Base-by-base conservation (phyloP, 2,113 vertebrate species). In the Entelurus aequoreus region DNA sequence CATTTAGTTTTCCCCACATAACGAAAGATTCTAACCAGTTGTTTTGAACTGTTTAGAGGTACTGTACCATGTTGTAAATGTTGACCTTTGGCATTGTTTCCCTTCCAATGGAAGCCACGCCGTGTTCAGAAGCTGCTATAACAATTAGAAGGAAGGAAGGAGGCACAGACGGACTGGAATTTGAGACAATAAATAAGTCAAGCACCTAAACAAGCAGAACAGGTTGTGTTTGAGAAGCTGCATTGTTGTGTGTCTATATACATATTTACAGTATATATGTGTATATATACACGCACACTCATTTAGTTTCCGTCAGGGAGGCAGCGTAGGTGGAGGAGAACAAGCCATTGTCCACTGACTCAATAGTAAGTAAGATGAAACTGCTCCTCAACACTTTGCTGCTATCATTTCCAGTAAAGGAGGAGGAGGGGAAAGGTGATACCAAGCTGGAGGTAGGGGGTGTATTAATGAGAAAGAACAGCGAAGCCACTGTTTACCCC, bases 321-420 rank as follows among this genome's bases (percentile, higher is more conserved):
- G 51, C 38, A 10, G 37, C 6, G 37, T 58, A 76, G 75, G 68
- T 12, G 48, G 68, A 81, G 68, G 68, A 75, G 75, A 76, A 36
- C 16, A 8, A 64, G 51, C 73, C 52, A 78, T 87, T 86, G 84
- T 84, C 70, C 75, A 48, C 21, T 53, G 58, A 42, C 68, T 68
- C 79, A 71, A 76, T 50, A 59, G 61, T 54, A 75, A 71, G 81
- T 76, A 76, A 77, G 66, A 69, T 70, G 66, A 86, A 80, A 83
- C 75, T 52, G 48, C 60, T 59, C 66, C 56, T 65, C 62, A 63
- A 75, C 71, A 79, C 58, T 66, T 63, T 64, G 69, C 63, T 62
- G 13, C 53, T 44, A 63, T 75, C 72, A 66, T 64, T 60, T 67
- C 48, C 49, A 28, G 57, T 52, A 57, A 63, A 48, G 54, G 61